Base-by-base conservation (phyloP, 1,140 invertebrate genomes). In the Drosophila punjabiensis region DNA sequence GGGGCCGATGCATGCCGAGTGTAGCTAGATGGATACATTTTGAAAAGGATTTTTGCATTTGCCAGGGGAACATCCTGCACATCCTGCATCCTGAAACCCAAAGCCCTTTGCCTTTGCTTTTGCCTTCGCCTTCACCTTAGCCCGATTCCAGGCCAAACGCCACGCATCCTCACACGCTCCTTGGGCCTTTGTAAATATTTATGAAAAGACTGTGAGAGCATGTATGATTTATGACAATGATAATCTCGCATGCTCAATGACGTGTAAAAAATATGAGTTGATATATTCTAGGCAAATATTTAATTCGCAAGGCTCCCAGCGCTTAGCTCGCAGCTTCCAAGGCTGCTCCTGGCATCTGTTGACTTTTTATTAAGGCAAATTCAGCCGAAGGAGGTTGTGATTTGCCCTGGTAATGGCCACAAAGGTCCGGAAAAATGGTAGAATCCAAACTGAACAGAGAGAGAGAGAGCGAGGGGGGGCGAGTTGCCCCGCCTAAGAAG, bases 201-300 rank as follows among this genome's bases (percentile, higher is more conserved):
- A 87, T 87, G 85, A 79, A 84, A 78, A 88, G 85, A 89, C 88
- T 90, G 78, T 79, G 55, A 35, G 59, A 76, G 73, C 58, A 73
- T 80, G 69, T 90, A 85, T 88, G 85, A 88, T 88, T 88, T 88
- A 88, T 88, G 85, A 90, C 86, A 85, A 76, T 85, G 82, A 88
- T 88, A 88, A 88, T 88, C 85, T 89, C 75, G 74, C 85, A 90
- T 90, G 81, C 85, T 85, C 85, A 88, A 88, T 88, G 85, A 88
- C 85, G 85, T 88, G 85, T 90, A 88, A 82, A 87, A 88, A 88
- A 90, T 90, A 73, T 64, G 86, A 82, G 81, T 85, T 90, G 77
- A 88, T 88, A 79, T 89, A 84, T 81, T 85, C 81, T 76, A 88
- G 82, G 73, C 85, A 88, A 88, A 88, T 88, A 88, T 87, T 87